Conservation (phyloP, 2,797 vertebrate genomes). For the Myioborus miniatus region DNA sequence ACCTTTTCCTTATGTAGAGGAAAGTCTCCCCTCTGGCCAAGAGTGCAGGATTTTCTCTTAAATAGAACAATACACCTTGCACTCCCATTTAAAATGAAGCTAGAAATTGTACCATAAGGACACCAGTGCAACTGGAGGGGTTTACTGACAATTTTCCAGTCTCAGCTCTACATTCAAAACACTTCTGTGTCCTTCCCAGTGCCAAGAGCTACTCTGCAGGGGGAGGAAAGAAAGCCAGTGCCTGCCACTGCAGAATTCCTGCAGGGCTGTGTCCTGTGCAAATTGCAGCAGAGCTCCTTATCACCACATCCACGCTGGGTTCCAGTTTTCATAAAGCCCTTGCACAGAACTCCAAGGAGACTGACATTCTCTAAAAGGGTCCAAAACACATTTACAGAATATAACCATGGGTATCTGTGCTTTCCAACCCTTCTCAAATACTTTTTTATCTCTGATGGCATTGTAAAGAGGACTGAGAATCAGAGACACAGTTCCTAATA, state of each 20-base stretch:
- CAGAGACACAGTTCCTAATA: background rate
- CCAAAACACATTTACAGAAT: background rate
- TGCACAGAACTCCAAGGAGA: background rate
- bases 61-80: background rate
- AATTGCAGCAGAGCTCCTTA: background rate
- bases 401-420: background rate
- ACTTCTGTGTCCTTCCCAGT: background rate
- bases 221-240: background rate
- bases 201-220: background rate
- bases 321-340: background rate
- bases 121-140: background rate
- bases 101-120: background rate
- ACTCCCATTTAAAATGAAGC: background rate
- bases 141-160: background rate
- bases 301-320: background rate
- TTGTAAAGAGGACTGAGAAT: background rate
- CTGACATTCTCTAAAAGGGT: background rate
- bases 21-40: background rate
- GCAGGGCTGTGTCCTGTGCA: background rate
- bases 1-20: background rate
- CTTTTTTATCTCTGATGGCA: background rate
- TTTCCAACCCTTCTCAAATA: background rate
- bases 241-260: background rate
- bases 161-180: background rate
- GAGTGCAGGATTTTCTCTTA: background rate